A percentile compares a stretch with the other conserved stretches of the same genome.
Conservation (phyloP, 2,113 vertebrate species). For the Marmota monax region DNA sequence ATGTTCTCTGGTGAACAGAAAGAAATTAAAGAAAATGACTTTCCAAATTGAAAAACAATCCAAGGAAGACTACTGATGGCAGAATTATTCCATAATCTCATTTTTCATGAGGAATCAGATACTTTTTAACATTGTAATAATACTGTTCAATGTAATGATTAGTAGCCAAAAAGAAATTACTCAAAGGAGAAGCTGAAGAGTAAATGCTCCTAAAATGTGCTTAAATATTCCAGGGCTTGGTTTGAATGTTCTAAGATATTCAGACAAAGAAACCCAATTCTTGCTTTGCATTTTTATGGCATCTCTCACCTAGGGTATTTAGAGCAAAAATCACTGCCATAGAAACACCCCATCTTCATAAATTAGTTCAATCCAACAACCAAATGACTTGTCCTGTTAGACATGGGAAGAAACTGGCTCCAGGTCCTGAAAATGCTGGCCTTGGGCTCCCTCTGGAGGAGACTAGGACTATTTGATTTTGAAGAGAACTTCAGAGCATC, state of each 20-base stretch:
- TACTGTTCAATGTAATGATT: slow-evolving; percentile 58
- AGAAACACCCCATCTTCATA: neutral
- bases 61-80: neutral
- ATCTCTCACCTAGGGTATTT: neutral
- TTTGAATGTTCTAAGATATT: slow-evolving; percentile 55
- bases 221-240: slow-evolving; percentile 61
- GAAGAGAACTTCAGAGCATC: slow-evolving; percentile 24
- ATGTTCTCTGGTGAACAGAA: neutral
- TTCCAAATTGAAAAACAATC: slow-evolving; percentile 30
- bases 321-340: neutral
- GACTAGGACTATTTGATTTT: neutral
- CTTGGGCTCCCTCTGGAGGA: slow-evolving; percentile 73
- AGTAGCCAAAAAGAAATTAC: slow-evolving; percentile 63
- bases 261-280: slow-evolving; percentile 36
- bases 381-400: neutral
- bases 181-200: neutral
- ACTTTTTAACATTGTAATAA: slow-evolving; percentile 67
- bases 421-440: neutral
- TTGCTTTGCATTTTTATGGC: neutral
- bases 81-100: slow-evolving; percentile 41
- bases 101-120: slow-evolving; percentile 56
- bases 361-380: neutral
- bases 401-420: neutral
- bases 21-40: slow-evolving; percentile 52
- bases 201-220: slow-evolving; percentile 72